phyloP scores from a whole-genome alignment of 2,888 invertebrate genomes.

The Seira musarum region DNA sequence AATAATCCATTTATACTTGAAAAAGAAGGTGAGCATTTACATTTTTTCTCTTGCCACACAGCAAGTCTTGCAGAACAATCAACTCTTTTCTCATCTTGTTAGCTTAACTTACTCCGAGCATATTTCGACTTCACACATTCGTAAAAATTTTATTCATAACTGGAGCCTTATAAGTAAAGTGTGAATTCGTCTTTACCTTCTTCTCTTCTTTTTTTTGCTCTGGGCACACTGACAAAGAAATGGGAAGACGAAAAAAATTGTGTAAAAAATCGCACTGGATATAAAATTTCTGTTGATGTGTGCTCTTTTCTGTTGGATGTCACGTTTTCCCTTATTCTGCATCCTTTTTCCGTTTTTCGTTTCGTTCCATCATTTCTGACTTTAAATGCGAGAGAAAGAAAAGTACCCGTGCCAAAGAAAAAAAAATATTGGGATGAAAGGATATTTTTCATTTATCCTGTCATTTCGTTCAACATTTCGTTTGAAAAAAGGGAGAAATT shows the following conservation, averaged over 20 bases:
- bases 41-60: background rate
- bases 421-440: conserved; percentile 15
- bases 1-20: background rate
- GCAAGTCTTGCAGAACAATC: background rate
- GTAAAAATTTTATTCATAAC: too few species aligned
- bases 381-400: background rate
- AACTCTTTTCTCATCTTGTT: background rate
- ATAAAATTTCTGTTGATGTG: conserved; percentile 22
- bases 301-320: conserved; percentile 20
- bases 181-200: too few species aligned
- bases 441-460: conserved; percentile 34
- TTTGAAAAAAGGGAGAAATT: background rate
- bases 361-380: background rate
- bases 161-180: too few species aligned
- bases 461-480: conserved; percentile 15
- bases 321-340: conserved; percentile 1
- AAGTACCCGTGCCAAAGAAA: background rate
- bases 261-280: conserved; percentile 8
- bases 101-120: background rate
- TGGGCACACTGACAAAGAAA: conserved; percentile 19
- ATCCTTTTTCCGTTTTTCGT: background rate
- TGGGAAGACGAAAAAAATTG: conserved; percentile 12
- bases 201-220: conserved; percentile 18
- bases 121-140: background rate
- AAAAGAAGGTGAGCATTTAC: background rate